phyloP scores from a whole-genome alignment of 2,113 vertebrate genomes.

The Oriolus oriolus region DNA sequence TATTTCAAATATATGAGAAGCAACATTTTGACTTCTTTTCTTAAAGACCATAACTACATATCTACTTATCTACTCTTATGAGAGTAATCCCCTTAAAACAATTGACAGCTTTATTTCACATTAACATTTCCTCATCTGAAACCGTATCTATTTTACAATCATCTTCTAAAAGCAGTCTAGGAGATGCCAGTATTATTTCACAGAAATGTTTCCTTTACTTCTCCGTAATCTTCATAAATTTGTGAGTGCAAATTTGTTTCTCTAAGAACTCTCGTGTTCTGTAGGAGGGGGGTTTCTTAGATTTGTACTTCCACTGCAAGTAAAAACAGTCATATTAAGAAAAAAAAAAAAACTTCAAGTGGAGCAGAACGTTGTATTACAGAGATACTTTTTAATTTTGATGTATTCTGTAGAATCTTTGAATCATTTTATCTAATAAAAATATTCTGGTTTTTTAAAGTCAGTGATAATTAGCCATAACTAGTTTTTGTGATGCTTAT shows the following conservation, averaged over 20 bases:
- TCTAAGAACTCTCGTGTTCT: background rate
- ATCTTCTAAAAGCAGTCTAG: background rate
- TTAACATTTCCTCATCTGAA: background rate
- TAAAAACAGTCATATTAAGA: background rate
- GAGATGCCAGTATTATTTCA: background rate
- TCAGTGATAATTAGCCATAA: background rate
- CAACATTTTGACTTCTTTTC: background rate
- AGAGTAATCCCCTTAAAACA: background rate
- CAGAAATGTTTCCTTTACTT: background rate
- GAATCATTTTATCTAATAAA: background rate
- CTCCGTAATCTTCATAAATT: background rate
- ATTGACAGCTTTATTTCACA: background rate
- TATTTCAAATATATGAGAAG: background rate
- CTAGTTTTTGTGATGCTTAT: background rate
- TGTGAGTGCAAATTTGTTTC: background rate
- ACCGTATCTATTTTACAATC: background rate
- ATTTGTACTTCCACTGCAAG: background rate
- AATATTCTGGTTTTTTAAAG: background rate
- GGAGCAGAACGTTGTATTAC: background rate
- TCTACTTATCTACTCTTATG: too few relatives aligned
- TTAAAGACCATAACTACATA: background rate
- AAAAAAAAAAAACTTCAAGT: background rate
- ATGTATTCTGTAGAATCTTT: background rate
- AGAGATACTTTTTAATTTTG: background rate
- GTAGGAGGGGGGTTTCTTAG: background rate